A percentile compares a stretch with the other conserved stretches of the same genome.
phyloP scores from a whole-genome alignment of 1,140 invertebrate genomes.

The Glossosoma conforme region DNA sequence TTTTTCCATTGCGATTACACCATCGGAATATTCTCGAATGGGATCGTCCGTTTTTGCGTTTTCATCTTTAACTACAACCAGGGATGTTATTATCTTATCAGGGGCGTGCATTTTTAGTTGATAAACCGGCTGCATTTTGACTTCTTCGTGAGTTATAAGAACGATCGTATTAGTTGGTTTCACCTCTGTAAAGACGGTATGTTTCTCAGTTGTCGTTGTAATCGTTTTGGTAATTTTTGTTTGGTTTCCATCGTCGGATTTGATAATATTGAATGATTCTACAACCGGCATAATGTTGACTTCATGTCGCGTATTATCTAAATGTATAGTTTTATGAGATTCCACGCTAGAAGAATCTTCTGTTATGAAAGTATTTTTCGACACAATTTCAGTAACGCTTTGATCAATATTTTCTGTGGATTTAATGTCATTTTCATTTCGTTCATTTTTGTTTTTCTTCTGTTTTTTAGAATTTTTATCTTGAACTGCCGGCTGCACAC shows the following conservation, averaged over 20 bases:
- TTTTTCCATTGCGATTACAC: too few species aligned
- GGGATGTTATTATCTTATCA: slow-evolving; percentile 2
- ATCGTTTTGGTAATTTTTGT: slow-evolving; percentile 4
- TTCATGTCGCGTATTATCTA: too few species aligned
- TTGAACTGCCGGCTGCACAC: background rate
- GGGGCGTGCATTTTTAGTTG: slow-evolving; percentile 55
- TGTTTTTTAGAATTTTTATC: slow-evolving; percentile 1
- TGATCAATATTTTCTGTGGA: too few species aligned
- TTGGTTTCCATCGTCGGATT: background rate
- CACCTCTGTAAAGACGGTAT: slow-evolving; percentile 15
- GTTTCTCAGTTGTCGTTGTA: slow-evolving; percentile 31
- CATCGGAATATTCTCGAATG: too few species aligned
- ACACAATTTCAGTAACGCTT: too few species aligned
- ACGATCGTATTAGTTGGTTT: slow-evolving; percentile 56
- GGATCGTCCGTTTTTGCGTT: too few species aligned
- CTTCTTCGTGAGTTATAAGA: slow-evolving; percentile 63
- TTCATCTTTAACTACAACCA: too few species aligned
- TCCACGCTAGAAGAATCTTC: too few species aligned
- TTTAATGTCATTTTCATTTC: background rate
- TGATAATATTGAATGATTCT: background rate
- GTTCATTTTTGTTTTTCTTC: background rate
- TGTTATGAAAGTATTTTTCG: too few species aligned
- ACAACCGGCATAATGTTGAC: background rate
- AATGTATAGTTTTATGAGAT: too few species aligned
- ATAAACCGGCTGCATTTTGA: slow-evolving; percentile 58